Percentiles rank a stretch among this genome's conserved stretches.
Conservation (phyloP, 1,140 invertebrate genomes). For the Teleogryllus occipitalis region DNA sequence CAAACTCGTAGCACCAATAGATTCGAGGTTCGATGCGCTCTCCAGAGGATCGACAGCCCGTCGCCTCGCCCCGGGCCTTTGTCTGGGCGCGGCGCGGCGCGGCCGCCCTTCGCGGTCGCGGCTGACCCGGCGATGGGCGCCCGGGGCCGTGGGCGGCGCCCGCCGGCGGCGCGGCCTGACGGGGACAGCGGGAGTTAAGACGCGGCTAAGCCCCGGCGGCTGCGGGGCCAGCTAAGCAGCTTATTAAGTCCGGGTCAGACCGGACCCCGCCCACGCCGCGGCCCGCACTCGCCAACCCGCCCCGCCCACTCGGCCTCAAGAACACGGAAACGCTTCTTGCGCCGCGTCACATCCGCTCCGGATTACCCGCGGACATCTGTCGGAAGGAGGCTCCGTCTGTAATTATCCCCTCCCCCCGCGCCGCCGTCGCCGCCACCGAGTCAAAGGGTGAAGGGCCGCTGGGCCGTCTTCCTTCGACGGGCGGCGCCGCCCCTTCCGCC, state of each 20-base stretch:
- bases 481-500: no score
- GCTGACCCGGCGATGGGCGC: background rate
- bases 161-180: no score
- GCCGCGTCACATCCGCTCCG: background rate
- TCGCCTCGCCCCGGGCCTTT: no score
- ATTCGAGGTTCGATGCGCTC: no score
- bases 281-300: no score
- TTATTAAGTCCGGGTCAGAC: background rate
- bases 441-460: background rate
- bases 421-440: no score
- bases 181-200: background rate
- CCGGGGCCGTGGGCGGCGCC: background rate
- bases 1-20: no score
- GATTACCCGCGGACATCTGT: constrained; percentile 3
- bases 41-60: no score
- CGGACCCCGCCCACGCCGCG: background rate
- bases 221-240: background rate
- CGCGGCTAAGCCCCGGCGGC: background rate
- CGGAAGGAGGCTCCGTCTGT: background rate
- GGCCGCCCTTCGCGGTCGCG: no score
- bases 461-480: no score
- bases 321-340: constrained; percentile 3
- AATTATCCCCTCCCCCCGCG: background rate
- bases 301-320: background rate
- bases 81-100: no score